These are phyloP conservation scores for Plodia interpunctella DNA, from an alignment of 1,140 invertebrate species.

Conservation along the genomic window DNA sequence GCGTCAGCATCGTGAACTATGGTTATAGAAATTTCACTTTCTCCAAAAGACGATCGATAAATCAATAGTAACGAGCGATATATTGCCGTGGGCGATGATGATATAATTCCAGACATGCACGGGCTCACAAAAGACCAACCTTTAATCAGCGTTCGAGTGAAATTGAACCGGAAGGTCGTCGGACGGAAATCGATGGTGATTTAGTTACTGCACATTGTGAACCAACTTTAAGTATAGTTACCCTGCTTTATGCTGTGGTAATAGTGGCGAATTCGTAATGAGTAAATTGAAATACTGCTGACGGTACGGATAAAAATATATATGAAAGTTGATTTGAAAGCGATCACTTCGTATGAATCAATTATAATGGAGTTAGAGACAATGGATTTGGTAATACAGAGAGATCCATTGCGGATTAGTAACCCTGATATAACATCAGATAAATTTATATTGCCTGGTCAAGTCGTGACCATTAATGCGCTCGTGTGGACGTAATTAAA, in stretches of 20 bases:
- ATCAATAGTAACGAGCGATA: constrained; percentile 43
- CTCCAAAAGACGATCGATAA: constrained; percentile 52
- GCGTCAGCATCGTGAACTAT: constrained; percentile 40
- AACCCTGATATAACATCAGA: constrained; percentile 31
- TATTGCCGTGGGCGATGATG: constrained; percentile 27
- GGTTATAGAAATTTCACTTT: constrained; percentile 46
- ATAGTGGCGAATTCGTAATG: too few species aligned
- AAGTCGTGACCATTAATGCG: constrained; percentile 38
- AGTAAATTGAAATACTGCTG: too few species aligned
- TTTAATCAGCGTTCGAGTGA: constrained; percentile 39
- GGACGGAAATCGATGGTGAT: constrained; percentile 41
- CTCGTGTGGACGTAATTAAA: constrained; percentile 44
- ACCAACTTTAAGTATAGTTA: too few species aligned
- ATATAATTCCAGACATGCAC: constrained; percentile 22
- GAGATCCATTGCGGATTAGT: constrained; percentile 17
- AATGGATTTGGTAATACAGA: constrained; percentile 35
- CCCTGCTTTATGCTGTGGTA: too few species aligned
- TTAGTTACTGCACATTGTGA: constrained; percentile 28
- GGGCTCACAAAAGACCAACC: constrained; percentile 24
- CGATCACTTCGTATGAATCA: constrained; percentile 27
- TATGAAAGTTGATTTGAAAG: constrained; percentile 16
- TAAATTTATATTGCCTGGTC: constrained; percentile 35
- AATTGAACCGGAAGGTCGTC: constrained; percentile 50
- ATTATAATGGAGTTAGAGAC: constrained; percentile 27
- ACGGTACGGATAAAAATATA: neutral